These are phyloP conservation scores for Cephalopachus bancanus DNA, from an alignment of 2,797 vertebrate genomes.

Conservation along the genomic window DNA sequence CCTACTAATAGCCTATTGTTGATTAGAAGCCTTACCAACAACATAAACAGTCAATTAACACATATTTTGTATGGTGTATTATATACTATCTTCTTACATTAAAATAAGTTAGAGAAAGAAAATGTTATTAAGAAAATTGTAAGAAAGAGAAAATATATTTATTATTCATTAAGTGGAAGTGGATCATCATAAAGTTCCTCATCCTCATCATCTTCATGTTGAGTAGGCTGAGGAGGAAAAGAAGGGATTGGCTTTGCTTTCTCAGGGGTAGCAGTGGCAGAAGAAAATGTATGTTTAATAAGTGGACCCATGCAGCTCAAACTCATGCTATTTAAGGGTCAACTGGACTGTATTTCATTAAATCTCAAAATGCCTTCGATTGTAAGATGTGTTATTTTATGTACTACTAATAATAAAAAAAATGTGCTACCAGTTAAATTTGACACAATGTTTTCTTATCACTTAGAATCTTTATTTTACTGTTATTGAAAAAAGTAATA, in stretches of 20 bases:
- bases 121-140: background rate
- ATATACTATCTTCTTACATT: background rate
- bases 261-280: background rate
- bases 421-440: background rate
- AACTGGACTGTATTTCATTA: constrained; percentile 10
- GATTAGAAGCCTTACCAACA: background rate
- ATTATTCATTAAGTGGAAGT: background rate
- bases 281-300: background rate
- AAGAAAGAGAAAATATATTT: background rate
- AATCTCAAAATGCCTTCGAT: constrained; percentile 43
- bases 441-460: background rate
- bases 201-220: background rate
- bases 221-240: background rate
- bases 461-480: constrained; percentile 17
- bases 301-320: background rate
- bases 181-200: background rate
- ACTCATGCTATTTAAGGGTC: background rate
- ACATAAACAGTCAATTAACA: background rate
- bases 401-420: constrained; percentile 3
- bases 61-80: background rate
- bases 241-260: background rate
- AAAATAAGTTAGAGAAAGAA: background rate
- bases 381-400: background rate
- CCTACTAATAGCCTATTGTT: background rate
- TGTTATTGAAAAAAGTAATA: constrained; percentile 16